Conservation (phyloP, 2,797 vertebrate species). For the Anabas testudineus region DNA sequence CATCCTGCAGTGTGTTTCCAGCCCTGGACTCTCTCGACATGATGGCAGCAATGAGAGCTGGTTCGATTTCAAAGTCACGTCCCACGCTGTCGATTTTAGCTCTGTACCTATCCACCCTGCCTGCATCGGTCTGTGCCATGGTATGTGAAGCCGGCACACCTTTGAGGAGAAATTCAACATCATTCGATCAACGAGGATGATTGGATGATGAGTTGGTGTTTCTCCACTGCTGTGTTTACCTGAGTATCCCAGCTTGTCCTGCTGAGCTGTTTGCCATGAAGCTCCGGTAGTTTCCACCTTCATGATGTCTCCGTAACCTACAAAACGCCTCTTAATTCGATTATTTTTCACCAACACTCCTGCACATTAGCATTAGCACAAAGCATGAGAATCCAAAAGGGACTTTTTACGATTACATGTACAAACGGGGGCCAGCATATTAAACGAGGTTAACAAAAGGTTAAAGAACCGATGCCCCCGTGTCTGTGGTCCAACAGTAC, state of each 20-base stretch:
- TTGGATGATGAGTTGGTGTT: too few species aligned
- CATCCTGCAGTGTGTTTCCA: not conserved
- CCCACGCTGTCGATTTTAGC: conserved; percentile 25
- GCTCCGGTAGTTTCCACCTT: conserved; percentile 40
- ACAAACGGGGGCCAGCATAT: too few species aligned
- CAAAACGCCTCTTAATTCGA: not conserved
- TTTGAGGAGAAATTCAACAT: too few species aligned
- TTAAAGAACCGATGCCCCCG: not conserved
- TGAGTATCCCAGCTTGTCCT: conserved; percentile 15
- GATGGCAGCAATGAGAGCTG: conserved; percentile 73
- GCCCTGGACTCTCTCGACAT: conserved; percentile 76
- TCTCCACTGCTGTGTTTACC: conserved; percentile 36
- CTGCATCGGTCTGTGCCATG: conserved; percentile 49
- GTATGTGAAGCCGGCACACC: conserved; percentile 17
- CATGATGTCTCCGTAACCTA: conserved; percentile 58
- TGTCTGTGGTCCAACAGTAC: too few species aligned
- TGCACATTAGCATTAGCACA: not conserved
- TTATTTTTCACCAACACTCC: not conserved
- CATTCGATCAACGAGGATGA: too few species aligned
- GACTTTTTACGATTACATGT: too few species aligned
- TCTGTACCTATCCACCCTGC: conserved; percentile 46
- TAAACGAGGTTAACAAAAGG: too few species aligned
- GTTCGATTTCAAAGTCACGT: not conserved
- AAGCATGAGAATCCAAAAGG: not conserved
- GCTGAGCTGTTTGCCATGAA: conserved; percentile 1